A percentile compares a stretch with the other conserved stretches of the same genome.
These are phyloP conservation scores for Nautilus pompilius DNA, from an alignment of 1,140 invertebrate species.

Conservation along the genomic window DNA sequence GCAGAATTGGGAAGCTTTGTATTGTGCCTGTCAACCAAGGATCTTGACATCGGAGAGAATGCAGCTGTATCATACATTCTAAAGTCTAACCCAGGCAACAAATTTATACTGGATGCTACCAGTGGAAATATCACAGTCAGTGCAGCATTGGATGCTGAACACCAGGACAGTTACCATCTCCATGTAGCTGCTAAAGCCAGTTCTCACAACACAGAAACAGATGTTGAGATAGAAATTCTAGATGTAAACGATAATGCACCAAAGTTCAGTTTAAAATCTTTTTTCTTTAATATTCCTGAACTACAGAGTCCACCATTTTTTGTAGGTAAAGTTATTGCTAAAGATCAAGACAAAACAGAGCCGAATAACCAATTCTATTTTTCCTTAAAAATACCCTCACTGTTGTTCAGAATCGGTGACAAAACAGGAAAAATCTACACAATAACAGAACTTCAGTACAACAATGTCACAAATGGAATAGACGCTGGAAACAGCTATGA, in stretches of 20 bases:
- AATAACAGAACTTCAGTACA: slow-evolving; percentile 77
- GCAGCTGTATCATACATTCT: slow-evolving; percentile 78
- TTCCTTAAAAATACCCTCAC: slow-evolving; percentile 78
- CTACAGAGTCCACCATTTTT: slow-evolving; percentile 68
- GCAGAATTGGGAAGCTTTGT: slow-evolving; percentile 88
- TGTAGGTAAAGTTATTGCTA: slow-evolving; percentile 76
- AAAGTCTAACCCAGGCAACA: slow-evolving; percentile 73
- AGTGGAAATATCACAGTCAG: slow-evolving; percentile 89
- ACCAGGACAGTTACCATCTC: slow-evolving; percentile 69
- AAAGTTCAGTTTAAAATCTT: slow-evolving; percentile 19
- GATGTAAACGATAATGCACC: slow-evolving; percentile 67
- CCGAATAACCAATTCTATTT: slow-evolving; percentile 93
- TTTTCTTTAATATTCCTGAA: slow-evolving; percentile 64
- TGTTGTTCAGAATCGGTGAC: slow-evolving; percentile 85
- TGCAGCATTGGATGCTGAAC: slow-evolving; percentile 78
- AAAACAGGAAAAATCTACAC: slow-evolving; percentile 85
- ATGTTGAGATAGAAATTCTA: slow-evolving; percentile 73
- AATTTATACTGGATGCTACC: slow-evolving; percentile 82
- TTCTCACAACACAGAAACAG: slow-evolving; percentile 66
- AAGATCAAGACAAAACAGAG: slow-evolving; percentile 84
- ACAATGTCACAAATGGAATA: slow-evolving; percentile 67
- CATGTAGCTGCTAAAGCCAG: slow-evolving; percentile 76
- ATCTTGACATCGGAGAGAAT: slow-evolving; percentile 80
- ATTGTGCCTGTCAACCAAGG: slow-evolving; percentile 75
- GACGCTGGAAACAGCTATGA: slow-evolving; percentile 86